Conservation (phyloP, 1,140 invertebrate species). For the Drosophila tropicalis region DNA sequence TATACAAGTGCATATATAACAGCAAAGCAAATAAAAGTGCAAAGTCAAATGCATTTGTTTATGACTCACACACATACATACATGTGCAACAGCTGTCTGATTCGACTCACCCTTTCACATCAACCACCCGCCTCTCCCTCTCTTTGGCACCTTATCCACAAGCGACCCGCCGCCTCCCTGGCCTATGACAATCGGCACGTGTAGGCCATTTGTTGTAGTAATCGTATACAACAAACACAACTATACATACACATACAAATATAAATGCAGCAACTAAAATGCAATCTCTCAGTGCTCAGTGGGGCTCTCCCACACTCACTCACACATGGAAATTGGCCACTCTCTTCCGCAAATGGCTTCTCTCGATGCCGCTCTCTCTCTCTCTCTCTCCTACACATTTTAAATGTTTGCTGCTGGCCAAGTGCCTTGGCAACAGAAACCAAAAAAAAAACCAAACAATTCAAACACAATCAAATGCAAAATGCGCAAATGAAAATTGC, state of each 20-base stretch:
- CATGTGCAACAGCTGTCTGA: slow-evolving; percentile 41
- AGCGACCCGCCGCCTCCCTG: not conserved
- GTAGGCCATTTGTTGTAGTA: slow-evolving; percentile 76
- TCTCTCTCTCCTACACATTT: not conserved
- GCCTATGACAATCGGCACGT: slow-evolving; percentile 62
- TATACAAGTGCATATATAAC: slow-evolving; percentile 3
- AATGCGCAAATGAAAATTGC: slow-evolving; percentile 51
- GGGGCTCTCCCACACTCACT: slow-evolving; percentile 14
- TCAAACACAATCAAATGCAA: slow-evolving; percentile 13
- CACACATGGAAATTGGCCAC: not conserved
- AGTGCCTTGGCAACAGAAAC: slow-evolving; percentile 52
- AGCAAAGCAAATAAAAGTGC: slow-evolving; percentile 18
- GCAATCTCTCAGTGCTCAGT: slow-evolving; percentile 20
- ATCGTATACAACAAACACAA: slow-evolving; percentile 66
- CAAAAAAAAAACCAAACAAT: slow-evolving; percentile 15
- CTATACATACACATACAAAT: slow-evolving; percentile 14
- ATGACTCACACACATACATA: slow-evolving; percentile 39
- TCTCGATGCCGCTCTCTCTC: not conserved
- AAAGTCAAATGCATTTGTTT: slow-evolving; percentile 66
- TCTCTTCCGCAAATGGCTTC: slow-evolving; percentile 4
- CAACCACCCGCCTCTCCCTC: not conserved
- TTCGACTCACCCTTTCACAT: slow-evolving; percentile 19
- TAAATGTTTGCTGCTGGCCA: slow-evolving; percentile 24
- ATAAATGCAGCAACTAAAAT: slow-evolving; percentile 20
- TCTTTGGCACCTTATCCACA: not conserved